Evolutionary conservation across 2,113 vertebrate genomes (phyloP).

Genomic region (Eretmochelys imbricata): DNA sequence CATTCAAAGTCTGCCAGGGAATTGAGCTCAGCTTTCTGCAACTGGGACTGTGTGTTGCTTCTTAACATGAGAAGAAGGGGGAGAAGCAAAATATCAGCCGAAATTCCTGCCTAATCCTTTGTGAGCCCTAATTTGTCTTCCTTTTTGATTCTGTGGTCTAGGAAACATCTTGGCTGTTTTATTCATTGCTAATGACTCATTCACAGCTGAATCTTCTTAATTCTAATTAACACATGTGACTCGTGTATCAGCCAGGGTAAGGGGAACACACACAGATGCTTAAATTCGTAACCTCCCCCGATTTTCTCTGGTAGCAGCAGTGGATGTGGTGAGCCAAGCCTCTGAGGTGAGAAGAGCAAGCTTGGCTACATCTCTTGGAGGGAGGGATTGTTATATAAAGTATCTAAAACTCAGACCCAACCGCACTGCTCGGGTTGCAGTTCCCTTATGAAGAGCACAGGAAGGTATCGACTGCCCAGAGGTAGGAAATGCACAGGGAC

Average conservation of each 20-base stretch:
- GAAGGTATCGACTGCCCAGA: background rate
- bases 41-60: background rate
- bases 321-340: background rate
- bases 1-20: background rate
- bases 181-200: background rate
- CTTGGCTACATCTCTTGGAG: background rate
- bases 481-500: background rate
- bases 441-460: background rate
- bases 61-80: accelerated
- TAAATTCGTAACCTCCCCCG: background rate
- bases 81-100: background rate
- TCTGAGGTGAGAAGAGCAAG: background rate
- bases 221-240: accelerated
- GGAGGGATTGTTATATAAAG: background rate
- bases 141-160: background rate
- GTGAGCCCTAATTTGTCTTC: background rate
- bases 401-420: background rate
- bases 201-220: accelerated
- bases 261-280: background rate
- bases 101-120: background rate
- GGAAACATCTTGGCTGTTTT: background rate
- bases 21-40: background rate
- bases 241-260: accelerated
- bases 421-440: background rate
- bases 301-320: background rate